Conservation (phyloP, 1,140 invertebrate genomes). For the Heterodera carotae region DNA sequence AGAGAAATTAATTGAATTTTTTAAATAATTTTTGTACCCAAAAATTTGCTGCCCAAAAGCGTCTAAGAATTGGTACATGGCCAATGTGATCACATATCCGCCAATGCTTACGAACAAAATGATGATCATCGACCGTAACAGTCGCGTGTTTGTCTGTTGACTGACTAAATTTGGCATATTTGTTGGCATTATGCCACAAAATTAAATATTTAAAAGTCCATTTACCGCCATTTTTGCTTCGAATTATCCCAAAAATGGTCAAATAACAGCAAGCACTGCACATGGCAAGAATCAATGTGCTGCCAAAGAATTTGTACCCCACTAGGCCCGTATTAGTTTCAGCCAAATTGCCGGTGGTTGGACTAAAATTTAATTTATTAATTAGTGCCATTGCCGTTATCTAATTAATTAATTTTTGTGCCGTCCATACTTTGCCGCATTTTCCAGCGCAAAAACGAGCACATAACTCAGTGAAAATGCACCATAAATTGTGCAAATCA, state of each 20-base stretch:
- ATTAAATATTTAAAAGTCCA: background rate
- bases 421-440: slow-evolving; percentile 7
- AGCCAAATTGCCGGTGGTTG: background rate
- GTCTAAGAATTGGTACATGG: slow-evolving; percentile 5
- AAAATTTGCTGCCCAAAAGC: background rate
- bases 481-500: slow-evolving; percentile 11
- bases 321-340: slow-evolving; percentile 3
- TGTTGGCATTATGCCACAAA: background rate
- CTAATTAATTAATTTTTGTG: background rate
- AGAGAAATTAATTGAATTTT: too few species aligned
- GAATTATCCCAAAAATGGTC: slow-evolving; percentile 8
- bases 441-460: slow-evolving; percentile 10
- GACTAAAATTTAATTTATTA: background rate
- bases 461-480: slow-evolving; percentile 2
- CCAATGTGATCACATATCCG: slow-evolving; percentile 13
- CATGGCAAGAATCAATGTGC: background rate
- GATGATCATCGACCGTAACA: slow-evolving; percentile 16
- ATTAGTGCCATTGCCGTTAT: too few species aligned
- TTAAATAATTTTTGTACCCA: background rate
- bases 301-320: background rate
- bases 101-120: slow-evolving; percentile 18
- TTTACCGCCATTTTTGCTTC: slow-evolving; percentile 11
- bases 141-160: slow-evolving; percentile 22
- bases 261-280: slow-evolving; percentile 8
- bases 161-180: background rate